Evolutionary conservation across 2,888 invertebrate species (phyloP), one percentile per base, ranked within the genome.

Genomic region (Melolontha melolontha): DNA sequence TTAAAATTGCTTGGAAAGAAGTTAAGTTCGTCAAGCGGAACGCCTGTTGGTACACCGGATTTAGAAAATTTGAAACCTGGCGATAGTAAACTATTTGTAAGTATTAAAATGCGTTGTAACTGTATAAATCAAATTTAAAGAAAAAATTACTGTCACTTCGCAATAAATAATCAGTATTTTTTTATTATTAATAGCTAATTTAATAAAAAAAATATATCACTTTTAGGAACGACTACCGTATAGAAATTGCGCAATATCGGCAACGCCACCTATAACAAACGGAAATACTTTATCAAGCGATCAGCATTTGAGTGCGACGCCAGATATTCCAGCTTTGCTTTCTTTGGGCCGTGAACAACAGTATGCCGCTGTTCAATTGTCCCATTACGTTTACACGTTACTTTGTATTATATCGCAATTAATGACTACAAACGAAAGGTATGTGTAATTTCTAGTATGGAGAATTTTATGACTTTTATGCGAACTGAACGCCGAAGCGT

Each of bases 381-480:
- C 94, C 50, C 94, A 95, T 82, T 92, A 95, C 75, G 90, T 96
- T 52, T 94, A 96, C 82, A 94, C 93, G 17, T 86, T 96, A 70
- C 88, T 95, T 22, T 94, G 94, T 79, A 92, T 96, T 75, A 93
- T 95, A 75, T 93, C 93, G 77, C 94, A 95, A 80, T 92, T 96
- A 78, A 92, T 95, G 85, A 96, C 96, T 2, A 93, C 92, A 8
- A 94, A 96, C 78, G 93, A 94, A 79, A 91, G 90, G 90, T 89
- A 75, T 77, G 70, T 67, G 71, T 29, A 22, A 22, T 17, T 8
- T 17, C 8, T 8, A 5, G 17, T 10, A 17, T 6, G 11, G 4
- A 22, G 1, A 22, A 4, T 22, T 22, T 22, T 22, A 22, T n/a
- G n/a, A n/a, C n/a, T n/a, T n/a, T n/a, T n/a, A n/a, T n/a, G n/a